Conservation (phyloP, 2,113 vertebrate species). For the Tachuris rubrigastra region DNA sequence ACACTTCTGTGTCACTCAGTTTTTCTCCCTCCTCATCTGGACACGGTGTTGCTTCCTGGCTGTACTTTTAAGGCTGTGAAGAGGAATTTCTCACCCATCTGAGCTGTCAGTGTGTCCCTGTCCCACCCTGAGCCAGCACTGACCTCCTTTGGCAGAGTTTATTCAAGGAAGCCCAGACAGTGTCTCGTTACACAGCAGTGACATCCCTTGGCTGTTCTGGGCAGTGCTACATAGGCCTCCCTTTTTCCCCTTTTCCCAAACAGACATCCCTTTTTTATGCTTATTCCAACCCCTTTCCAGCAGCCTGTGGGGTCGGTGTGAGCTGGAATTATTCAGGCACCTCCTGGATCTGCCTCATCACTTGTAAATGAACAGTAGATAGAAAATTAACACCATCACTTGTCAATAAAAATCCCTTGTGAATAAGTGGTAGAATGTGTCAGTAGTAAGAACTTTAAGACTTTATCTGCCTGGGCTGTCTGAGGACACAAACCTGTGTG, state of each 20-base stretch:
- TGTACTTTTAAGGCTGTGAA: background rate
- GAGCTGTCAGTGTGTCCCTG: background rate
- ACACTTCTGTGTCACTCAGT: rapidly evolving
- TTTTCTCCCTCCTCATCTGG: background rate
- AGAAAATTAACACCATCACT: background rate
- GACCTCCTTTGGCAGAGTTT: background rate
- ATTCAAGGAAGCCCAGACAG: background rate
- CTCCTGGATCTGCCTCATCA: background rate
- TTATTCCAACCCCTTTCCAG: background rate
- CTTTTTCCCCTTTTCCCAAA: background rate
- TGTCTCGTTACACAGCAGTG: background rate
- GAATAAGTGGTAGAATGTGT: background rate
- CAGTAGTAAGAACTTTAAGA: background rate
- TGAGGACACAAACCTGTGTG: background rate
- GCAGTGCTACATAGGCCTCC: background rate
- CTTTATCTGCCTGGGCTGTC: background rate
- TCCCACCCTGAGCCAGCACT: background rate
- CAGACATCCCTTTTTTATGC: too few species aligned
- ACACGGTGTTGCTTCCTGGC: background rate
- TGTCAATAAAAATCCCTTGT: background rate
- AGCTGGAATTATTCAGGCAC: background rate
- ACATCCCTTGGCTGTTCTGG: background rate
- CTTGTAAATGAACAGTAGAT: background rate
- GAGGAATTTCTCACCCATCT: background rate
- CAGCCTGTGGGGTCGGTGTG: rapidly evolving